Base-by-base conservation (phyloP, 2,797 vertebrate species). In the Microcaecilia unicolor region DNA sequence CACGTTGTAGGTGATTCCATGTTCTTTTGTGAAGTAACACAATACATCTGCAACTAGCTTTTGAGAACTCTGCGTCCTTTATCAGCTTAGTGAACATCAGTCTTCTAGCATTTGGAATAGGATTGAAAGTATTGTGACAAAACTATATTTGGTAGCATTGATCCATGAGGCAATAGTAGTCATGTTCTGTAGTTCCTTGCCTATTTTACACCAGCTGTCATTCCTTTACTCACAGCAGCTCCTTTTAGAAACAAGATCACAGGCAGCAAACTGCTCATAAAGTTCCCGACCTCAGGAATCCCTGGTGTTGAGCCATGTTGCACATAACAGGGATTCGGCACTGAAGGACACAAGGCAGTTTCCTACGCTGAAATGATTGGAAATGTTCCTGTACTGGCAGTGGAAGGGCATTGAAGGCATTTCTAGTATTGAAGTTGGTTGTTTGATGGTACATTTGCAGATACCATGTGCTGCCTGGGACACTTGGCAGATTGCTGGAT, bases 381-480 rank as follows among this genome's bases (percentile, higher is more conserved):
- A 47, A 67, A 57, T 50, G 37, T n/a, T n/a, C n/a, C n/a, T n/a
- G n/a, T n/a, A n/a, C n/a, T n/a, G n/a, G n/a, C 2, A 28, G 55
- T 23, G 48, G 32, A 48, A 42, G 49, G 52, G 21, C 19, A 19
- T 37, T 24, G 15, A 31, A 70, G 46, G 70, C 74, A 77, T n/a
- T n/a, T n/a, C n/a, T n/a, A n/a, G n/a, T n/a, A n/a, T 74, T 75
- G 69, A 57, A 64, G 32, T 29, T 28, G 50, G 47, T 35, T 14
- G 22, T 44, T 51, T 64, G 47, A 23, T 61, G 24, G 34, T 37
- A 39, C 42, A 48, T 70, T 58, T 71, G 52, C 42, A 48, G 58
- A 51, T 36, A 53, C 57, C 67, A 62, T 59, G 69, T 65, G 67
- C 57, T 56, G n/a, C n/a, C n/a, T n/a, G 20, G 41, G 55, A 47